phyloP scores from a whole-genome alignment of 2,797 vertebrate species.

The Bucorvus abyssinicus region DNA sequence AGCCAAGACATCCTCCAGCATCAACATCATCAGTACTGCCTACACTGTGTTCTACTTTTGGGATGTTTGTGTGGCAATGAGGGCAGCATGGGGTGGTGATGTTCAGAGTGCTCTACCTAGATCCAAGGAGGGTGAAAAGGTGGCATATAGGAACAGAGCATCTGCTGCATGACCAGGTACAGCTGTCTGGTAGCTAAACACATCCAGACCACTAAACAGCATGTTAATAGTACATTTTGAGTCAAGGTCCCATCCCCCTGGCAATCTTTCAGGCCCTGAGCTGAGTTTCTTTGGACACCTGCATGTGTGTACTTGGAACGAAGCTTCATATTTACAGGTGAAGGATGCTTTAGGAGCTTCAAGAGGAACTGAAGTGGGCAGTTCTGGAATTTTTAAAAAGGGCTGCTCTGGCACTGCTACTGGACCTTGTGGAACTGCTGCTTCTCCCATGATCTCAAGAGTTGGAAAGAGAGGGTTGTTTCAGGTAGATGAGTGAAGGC shows the following conservation, averaged over 20 bases:
- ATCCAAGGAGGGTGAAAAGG: neutral
- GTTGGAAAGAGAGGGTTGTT: neutral
- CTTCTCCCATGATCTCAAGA: neutral
- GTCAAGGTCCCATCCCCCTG: neutral
- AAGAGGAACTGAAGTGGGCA: neutral
- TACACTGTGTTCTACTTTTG: accelerated
- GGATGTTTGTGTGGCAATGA: neutral
- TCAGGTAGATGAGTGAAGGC: neutral
- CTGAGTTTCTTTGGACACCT: neutral
- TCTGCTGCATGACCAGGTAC: neutral
- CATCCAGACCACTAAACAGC: neutral
- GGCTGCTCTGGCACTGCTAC: neutral
- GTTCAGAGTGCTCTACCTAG: neutral
- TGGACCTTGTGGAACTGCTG: neutral
- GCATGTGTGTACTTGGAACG: neutral
- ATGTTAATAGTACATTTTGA: neutral
- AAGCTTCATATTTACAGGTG: neutral
- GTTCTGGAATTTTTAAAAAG: neutral
- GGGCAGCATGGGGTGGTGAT: accelerated
- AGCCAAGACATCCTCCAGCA: neutral
- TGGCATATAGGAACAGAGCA: neutral
- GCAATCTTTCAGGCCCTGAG: neutral
- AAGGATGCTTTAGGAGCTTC: neutral
- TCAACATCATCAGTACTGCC: neutral
- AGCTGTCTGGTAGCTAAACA: neutral